Base-by-base conservation (phyloP, 2,888 invertebrate genomes). In the Galerucella pusilla region DNA sequence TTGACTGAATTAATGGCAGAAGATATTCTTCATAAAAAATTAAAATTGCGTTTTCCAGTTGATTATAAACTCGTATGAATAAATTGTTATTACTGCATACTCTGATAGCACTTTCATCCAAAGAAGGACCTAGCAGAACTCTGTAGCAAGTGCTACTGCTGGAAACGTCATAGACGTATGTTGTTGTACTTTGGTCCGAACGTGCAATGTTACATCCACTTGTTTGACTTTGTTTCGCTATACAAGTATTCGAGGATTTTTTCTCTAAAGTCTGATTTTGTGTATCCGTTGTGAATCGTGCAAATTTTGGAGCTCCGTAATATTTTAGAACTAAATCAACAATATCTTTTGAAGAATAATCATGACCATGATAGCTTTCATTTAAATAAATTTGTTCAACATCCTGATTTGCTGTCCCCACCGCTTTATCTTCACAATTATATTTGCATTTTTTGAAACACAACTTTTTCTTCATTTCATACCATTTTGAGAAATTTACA, bases 251-350 rank as follows among this genome's bases (percentile, higher is more conserved):
- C 10, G 20, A 16, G 3, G 2, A 7, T 42, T n/a, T 42, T 42
- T n/a, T 35, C n/a, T 63, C 42, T 42, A 59, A 4, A 5, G 63
- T 63, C 3, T 63, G 63, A 12, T n/a, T 35, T 42, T 42, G 35
- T 2, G n/a, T n/a, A n/a, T n/a, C 14, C 9, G 35, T 63, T 42
- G n/a, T 63, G 14, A 2, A n/a, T n/a, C 42, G 35, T 52, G 67
- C 46, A 25, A 11, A 45, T 57, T 35, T 6, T n/a, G 61, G 67
- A 45, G 52, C n/a, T 60, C 68, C 68, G 52, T 69, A 73, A 42
- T 68, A 63, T 69, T 69, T 69, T 49, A 73, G 9, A 59, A 73
- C 68, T 14, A 73, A 57, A 57, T 61, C 59, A 10, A 68, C 42
- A 11, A 73, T 45, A 42, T 73, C 73, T 25, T 46, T 65, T 2